These are phyloP conservation scores for Gouania willdenowi DNA, from an alignment of 2,797 vertebrate genomes.

Conservation along the genomic window DNA sequence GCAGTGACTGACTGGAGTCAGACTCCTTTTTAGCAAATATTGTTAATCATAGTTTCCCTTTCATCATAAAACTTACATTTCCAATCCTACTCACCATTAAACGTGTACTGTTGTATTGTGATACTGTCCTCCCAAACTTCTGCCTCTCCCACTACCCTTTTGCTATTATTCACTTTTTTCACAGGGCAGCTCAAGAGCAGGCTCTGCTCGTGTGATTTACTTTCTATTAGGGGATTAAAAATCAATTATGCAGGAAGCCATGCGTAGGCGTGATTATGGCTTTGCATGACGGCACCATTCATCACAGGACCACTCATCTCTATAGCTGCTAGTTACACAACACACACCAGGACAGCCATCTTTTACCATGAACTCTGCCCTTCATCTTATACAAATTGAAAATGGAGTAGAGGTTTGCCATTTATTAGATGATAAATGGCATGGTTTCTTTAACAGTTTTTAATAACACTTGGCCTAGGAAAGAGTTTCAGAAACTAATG, in stretches of 20 bases:
- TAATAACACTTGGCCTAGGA: constrained; percentile 7
- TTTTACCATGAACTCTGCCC: constrained; percentile 63
- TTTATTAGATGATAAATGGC: constrained; percentile 41
- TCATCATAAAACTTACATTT: constrained; percentile 14
- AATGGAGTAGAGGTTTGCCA: constrained; percentile 26
- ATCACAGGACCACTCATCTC: constrained; percentile 77
- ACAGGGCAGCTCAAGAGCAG: constrained; percentile 47
- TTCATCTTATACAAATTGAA: constrained; percentile 50
- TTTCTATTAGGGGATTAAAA: constrained; percentile 85
- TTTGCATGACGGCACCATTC: constrained; percentile 74
- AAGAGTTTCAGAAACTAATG: background rate
- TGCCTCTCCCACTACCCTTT: constrained; percentile 5
- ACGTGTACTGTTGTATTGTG: constrained; percentile 38
- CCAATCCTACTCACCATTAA: constrained; percentile 23
- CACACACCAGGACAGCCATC: constrained; percentile 56
- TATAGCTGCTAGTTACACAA: constrained; percentile 69
- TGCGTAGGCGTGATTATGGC: constrained; percentile 80
- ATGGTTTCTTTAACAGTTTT: constrained; percentile 9
- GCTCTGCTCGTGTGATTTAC: constrained; percentile 78
- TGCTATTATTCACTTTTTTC: constrained; percentile 42
- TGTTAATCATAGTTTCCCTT: constrained; percentile 1
- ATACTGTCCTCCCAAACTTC: constrained; percentile 23
- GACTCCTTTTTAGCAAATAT: constrained; percentile 1
- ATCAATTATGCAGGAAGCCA: constrained; percentile 83
- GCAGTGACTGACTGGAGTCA: constrained; percentile 4